phyloP scores from a whole-genome alignment of 2,797 vertebrate genomes.

The Podargus strigoides region DNA sequence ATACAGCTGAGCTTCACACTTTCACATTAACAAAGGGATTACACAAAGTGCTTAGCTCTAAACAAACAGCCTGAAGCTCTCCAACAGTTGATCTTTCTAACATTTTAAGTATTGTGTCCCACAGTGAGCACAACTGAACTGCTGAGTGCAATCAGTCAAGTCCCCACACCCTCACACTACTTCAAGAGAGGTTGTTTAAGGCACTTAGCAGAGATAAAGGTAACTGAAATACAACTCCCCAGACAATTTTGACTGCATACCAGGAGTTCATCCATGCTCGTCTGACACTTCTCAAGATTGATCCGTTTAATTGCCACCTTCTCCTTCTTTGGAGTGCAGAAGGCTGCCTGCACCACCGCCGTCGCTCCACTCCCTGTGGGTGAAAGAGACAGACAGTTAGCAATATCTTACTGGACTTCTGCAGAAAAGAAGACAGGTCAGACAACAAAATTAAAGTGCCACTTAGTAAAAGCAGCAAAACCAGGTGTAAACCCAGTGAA shows the following conservation, averaged over 20 bases:
- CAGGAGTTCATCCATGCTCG: slow-evolving; percentile 99
- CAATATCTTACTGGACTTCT: accelerated
- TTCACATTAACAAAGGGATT: neutral
- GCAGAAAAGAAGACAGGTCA: neutral
- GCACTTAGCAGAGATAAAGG: neutral
- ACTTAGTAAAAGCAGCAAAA: neutral
- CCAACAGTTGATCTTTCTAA: neutral
- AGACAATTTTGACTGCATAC: slow-evolving; percentile 66
- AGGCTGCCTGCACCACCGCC: slow-evolving; percentile 94
- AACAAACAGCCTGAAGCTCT: slow-evolving; percentile 4
- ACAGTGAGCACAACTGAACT: neutral
- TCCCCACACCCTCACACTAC: neutral
- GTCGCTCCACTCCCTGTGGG: slow-evolving; percentile 91
- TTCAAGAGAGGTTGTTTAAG: neutral
- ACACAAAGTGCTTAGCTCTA: neutral
- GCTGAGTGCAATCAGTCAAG: neutral
- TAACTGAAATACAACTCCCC: neutral
- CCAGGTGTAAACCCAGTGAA: neutral
- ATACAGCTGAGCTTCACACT: neutral
- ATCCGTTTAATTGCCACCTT: slow-evolving; percentile 97
- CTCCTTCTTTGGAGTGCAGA: slow-evolving; percentile 91
- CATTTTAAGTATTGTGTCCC: neutral
- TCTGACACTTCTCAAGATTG: slow-evolving; percentile 98
- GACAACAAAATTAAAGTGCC: neutral
- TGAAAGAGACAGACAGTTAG: neutral